Evolutionary conservation across 2,888 invertebrate genomes (phyloP).

Genomic region (Aphrophora alni): DNA sequence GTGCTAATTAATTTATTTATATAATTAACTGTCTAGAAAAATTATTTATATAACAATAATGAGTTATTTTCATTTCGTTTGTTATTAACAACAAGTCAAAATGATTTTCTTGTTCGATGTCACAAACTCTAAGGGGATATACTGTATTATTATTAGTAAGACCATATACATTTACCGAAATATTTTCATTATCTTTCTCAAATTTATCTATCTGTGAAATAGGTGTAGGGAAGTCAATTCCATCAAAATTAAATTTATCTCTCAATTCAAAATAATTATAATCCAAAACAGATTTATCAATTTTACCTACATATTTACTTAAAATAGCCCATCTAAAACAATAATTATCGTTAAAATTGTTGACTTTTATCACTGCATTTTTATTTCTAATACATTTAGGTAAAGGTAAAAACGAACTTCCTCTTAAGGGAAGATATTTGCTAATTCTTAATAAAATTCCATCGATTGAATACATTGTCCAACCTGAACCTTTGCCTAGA

Average conservation of each 20-base stretch:
- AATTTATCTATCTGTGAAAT: neutral
- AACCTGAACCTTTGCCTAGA: constrained; percentile 15
- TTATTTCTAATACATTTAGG: neutral
- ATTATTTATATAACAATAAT: constrained; percentile 19
- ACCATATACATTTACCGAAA: constrained; percentile 22
- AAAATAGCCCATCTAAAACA: constrained; percentile 19
- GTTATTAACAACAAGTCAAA: constrained; percentile 19
- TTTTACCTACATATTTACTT: constrained; percentile 6
- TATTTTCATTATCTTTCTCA: neutral
- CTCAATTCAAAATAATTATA: neutral
- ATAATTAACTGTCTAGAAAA: neutral
- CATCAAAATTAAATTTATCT: constrained; percentile 10
- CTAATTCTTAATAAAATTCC: neutral
- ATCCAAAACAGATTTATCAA: neutral
- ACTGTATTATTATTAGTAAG: neutral
- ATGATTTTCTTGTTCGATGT: neutral
- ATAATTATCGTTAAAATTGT: constrained; percentile 13
- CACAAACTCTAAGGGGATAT: constrained; percentile 6
- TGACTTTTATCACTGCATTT: constrained; percentile 6
- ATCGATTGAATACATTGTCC: constrained; percentile 7
- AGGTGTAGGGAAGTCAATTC: constrained; percentile 17
- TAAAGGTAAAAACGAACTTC: neutral
- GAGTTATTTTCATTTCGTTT: neutral
- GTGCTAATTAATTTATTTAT: too few relatives aligned
- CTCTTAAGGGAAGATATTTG: neutral